Conservation (phyloP, 2,888 invertebrate genomes). For the Cryptophagus acutangulus region DNA sequence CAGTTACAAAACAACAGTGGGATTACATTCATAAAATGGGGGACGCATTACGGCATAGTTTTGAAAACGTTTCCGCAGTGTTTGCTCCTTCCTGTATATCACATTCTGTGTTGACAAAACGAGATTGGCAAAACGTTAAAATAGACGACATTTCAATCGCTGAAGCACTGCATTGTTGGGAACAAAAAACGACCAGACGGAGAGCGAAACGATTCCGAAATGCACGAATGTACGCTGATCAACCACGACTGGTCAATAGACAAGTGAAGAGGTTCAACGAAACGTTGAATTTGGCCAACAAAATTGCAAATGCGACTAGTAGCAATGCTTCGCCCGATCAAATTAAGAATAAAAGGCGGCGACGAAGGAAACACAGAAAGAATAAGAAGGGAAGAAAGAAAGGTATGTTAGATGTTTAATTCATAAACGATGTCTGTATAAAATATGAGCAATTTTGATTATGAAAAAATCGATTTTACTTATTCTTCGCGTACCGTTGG, state of each 20-base stretch:
- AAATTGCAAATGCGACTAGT: conserved; percentile 8
- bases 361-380: conserved; percentile 28
- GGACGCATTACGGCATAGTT: conserved; percentile 72
- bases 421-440: not conserved
- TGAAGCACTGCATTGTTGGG: conserved; percentile 86
- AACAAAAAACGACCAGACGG: conserved; percentile 51
- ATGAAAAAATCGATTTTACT: conserved; percentile 3
- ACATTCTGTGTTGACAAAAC: conserved; percentile 80
- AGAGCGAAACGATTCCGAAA: conserved; percentile 27
- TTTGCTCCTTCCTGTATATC: conserved; percentile 93
- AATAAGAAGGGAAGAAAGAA: conserved; percentile 34
- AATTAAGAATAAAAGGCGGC: conserved; percentile 28
- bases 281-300: not conserved
- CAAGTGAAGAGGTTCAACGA: not conserved
- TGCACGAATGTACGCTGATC: conserved; percentile 15
- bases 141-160: conserved; percentile 76
- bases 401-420: conserved; percentile 24
- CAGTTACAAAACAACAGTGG: conserved; percentile 87
- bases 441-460: not conserved
- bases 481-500: not conserved
- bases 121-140: conserved; percentile 81
- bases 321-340: conserved; percentile 4
- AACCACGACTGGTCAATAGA: conserved; percentile 15
- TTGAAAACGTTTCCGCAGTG: conserved; percentile 80
- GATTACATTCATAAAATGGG: conserved; percentile 90